Conservation (phyloP, 2,888 invertebrate genomes). For the Rhogogaster chlorosoma region DNA sequence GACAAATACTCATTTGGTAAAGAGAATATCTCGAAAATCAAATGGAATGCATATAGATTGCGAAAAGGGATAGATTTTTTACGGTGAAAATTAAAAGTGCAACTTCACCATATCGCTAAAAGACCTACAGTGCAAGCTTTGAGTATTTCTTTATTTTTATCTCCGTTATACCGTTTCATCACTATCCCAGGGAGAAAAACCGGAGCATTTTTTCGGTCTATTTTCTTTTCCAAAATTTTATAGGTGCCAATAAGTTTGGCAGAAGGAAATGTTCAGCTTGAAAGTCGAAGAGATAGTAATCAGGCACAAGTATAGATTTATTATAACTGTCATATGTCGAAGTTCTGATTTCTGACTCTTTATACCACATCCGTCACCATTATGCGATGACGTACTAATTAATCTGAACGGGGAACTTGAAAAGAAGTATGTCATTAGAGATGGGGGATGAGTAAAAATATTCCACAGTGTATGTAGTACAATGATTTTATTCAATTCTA, state of each 20-base stretch:
- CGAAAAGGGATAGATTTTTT: too few relatives aligned
- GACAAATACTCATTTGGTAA: too few relatives aligned
- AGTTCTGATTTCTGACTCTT: background rate
- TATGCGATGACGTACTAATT: background rate
- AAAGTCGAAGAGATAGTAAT: background rate
- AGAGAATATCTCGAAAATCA: too few relatives aligned
- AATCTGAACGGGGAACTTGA: background rate
- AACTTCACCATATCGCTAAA: too few relatives aligned
- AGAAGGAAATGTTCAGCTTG: background rate
- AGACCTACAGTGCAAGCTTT: too few relatives aligned
- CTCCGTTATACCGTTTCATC: too few relatives aligned
- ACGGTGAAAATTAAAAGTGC: too few relatives aligned
- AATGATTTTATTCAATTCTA: constrained; percentile 42
- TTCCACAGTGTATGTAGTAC: constrained; percentile 2
- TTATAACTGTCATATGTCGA: background rate
- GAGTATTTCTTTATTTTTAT: too few relatives aligned
- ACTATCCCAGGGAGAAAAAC: background rate
- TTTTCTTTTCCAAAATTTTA: background rate
- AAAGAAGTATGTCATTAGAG: background rate
- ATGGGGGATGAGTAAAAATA: constrained; percentile 12
- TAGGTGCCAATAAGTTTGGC: background rate
- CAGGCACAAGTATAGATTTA: background rate
- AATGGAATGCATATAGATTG: too few relatives aligned
- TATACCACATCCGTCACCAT: background rate
- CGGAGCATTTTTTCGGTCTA: background rate